Conservation (phyloP, 1,140 invertebrate species). For the Zaprionus tsacasi region DNA sequence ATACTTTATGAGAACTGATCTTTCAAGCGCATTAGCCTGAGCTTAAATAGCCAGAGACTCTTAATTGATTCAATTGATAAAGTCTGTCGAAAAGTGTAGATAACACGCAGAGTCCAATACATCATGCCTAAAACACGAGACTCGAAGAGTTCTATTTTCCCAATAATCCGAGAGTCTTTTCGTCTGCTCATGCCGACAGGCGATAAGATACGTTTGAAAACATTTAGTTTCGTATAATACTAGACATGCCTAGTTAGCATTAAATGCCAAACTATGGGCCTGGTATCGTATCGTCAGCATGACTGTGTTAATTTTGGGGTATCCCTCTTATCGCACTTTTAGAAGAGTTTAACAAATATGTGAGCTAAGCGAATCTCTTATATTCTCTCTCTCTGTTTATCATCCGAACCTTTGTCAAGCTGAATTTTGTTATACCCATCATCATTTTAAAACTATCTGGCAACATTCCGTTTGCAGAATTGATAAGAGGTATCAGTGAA, state of each 20-base stretch:
- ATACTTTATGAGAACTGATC: not conserved
- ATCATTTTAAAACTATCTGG: slow-evolving; percentile 8
- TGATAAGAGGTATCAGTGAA: not conserved
- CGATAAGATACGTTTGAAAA: not conserved
- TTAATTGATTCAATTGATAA: not conserved
- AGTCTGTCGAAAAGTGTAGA: too few relatives aligned
- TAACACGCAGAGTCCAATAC: too few relatives aligned
- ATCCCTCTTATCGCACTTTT: not conserved
- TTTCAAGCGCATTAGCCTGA: too few relatives aligned
- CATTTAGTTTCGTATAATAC: too few relatives aligned
- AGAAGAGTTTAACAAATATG: not conserved
- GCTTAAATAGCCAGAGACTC: not conserved
- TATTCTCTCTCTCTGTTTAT: not conserved
- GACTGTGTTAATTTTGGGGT: not conserved
- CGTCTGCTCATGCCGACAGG: not conserved
- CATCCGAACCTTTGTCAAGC: slow-evolving; percentile 7
- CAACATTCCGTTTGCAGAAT: not conserved
- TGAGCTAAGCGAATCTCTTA: not conserved
- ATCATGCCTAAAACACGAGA: too few relatives aligned
- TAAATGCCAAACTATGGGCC: not conserved
- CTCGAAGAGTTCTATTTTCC: too few relatives aligned
- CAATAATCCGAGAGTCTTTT: not conserved
- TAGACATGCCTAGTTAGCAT: not conserved
- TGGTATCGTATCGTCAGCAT: not conserved
- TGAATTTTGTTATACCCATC: not conserved